phyloP scores from a whole-genome alignment of 2,797 vertebrate species.

The Phoeniculus purpureus region DNA sequence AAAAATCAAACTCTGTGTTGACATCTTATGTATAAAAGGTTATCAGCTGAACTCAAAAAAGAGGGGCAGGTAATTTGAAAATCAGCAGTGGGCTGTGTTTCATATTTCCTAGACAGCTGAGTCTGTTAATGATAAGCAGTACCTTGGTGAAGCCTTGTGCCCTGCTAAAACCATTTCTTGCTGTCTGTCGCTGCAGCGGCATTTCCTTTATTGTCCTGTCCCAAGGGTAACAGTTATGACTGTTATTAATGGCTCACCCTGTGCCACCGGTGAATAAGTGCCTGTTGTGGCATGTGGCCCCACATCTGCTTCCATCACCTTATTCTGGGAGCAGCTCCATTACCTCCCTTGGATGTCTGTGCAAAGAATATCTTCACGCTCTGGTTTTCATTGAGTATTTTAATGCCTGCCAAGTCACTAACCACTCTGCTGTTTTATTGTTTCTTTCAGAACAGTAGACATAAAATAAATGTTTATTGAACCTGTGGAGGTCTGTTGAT shows the following conservation, averaged over 20 bases:
- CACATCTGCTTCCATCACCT: not conserved
- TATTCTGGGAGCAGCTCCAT: not conserved
- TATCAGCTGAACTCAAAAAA: not conserved
- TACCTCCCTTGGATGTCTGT: not conserved
- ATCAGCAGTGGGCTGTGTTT: not conserved
- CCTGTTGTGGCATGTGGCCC: not conserved
- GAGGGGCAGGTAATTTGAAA: not conserved
- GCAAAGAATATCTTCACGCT: not conserved
- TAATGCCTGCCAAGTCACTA: constrained; percentile 44
- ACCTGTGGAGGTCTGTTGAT: constrained; percentile 50
- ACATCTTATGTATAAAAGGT: not conserved
- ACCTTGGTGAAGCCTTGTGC: not conserved
- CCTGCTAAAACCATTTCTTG: not conserved
- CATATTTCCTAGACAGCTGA: accelerated
- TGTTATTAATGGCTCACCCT: not conserved
- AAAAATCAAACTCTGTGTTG: not conserved
- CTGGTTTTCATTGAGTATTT: constrained; percentile 30
- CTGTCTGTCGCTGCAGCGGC: accelerated
- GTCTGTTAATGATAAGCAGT: not conserved
- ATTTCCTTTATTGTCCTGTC: not conserved
- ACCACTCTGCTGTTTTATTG: constrained; percentile 26
- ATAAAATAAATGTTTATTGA: constrained; percentile 67
- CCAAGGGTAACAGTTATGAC: not conserved
- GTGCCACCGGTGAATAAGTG: not conserved
- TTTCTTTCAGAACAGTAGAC: constrained; percentile 45